phyloP scores from a whole-genome alignment of 1,140 invertebrate genomes.

The Diorhabda carinulata region DNA sequence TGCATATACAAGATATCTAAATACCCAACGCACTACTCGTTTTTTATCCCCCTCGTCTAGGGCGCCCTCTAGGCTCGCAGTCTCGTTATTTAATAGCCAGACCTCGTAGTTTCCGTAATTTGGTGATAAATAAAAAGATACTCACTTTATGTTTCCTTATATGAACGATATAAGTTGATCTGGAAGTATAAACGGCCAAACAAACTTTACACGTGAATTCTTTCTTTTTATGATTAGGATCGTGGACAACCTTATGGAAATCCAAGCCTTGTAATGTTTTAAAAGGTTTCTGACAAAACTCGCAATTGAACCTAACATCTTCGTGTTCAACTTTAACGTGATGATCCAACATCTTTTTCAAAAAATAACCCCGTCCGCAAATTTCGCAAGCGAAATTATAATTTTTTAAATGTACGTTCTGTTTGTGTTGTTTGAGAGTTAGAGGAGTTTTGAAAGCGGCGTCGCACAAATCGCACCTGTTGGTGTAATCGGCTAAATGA shows the following conservation, averaged over 20 bases:
- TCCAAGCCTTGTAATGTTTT: constrained; percentile 10
- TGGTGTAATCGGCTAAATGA: constrained; percentile 24
- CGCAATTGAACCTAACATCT: constrained; percentile 12
- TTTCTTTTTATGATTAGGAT: background rate
- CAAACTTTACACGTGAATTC: constrained; percentile 7
- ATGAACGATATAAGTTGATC: constrained; percentile 14
- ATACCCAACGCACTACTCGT: too few relatives aligned
- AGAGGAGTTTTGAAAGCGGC: constrained; percentile 14
- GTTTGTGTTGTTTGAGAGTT: constrained; percentile 15
- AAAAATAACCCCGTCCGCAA: constrained; percentile 69
- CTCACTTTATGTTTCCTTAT: constrained; percentile 7
- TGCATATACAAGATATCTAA: too few relatives aligned
- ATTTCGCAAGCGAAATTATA: constrained; percentile 54
- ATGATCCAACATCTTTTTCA: constrained; percentile 44
- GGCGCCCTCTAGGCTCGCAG: too few relatives aligned
- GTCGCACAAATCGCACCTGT: constrained; percentile 24
- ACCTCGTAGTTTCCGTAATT: too few relatives aligned
- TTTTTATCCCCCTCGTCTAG: too few relatives aligned
- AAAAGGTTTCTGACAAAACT: constrained; percentile 14
- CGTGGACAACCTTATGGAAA: constrained; percentile 5
- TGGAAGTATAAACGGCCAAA: constrained; percentile 5
- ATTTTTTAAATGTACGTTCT: constrained; percentile 12
- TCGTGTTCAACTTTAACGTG: constrained; percentile 21
- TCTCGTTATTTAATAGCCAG: too few relatives aligned
- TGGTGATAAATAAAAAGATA: background rate